Conservation (phyloP, 1,140 invertebrate genomes). For the Caenorhabditis latens region DNA sequence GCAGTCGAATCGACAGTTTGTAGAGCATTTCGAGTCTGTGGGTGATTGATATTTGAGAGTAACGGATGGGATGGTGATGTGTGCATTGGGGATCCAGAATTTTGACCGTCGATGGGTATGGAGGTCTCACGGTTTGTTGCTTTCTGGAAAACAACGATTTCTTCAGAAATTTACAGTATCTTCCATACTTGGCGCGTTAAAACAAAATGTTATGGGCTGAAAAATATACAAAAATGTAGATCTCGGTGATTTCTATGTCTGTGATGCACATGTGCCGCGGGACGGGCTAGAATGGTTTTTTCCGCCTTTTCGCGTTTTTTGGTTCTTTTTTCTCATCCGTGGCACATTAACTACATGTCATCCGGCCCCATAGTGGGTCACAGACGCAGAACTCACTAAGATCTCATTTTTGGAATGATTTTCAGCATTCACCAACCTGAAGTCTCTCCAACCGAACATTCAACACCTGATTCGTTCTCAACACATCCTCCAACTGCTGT, state of each 20-base stretch:
- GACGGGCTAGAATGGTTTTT: too few relatives aligned
- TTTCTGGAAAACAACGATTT: conserved; percentile 15
- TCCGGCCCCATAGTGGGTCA: too few relatives aligned
- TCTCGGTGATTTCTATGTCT: too few relatives aligned
- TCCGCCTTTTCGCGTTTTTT: too few relatives aligned
- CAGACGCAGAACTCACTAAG: background rate
- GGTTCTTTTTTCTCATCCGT: too few relatives aligned
- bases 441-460: conserved; percentile 53
- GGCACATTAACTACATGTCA: too few relatives aligned
- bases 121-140: conserved; percentile 18
- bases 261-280: too few relatives aligned
- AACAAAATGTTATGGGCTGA: too few relatives aligned
- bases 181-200: too few relatives aligned
- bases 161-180: too few relatives aligned
- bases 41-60: conserved; percentile 46
- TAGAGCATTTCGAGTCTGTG: conserved; percentile 47
- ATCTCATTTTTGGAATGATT: too few relatives aligned
- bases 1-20: conserved; percentile 39
- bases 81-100: conserved; percentile 47
- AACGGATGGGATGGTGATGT: conserved; percentile 15
- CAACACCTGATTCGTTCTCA: conserved; percentile 57
- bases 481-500: conserved; percentile 58
- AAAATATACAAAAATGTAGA: too few relatives aligned
- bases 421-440: background rate
- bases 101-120: conserved; percentile 5